phyloP scores from a whole-genome alignment of 2,113 vertebrate species.

The Neodontobutis hainanensis region DNA sequence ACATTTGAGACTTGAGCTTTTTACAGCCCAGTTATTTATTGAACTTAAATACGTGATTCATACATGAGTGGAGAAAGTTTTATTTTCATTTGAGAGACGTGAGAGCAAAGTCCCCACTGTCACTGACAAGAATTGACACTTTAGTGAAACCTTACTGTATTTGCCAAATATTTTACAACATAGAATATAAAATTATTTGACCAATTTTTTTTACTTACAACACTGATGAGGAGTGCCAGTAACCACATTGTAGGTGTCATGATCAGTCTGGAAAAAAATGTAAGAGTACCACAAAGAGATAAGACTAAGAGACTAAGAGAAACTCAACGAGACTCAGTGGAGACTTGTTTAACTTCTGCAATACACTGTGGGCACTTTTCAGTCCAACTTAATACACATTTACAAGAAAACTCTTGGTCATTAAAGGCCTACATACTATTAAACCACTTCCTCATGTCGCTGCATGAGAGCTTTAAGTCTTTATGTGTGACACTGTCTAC shows the following conservation, averaged over 20 bases:
- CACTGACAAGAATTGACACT: neutral
- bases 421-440: constrained; percentile 19
- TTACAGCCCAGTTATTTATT: constrained; percentile 70
- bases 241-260: constrained; percentile 71
- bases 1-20: constrained; percentile 12
- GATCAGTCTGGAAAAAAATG: constrained; percentile 49
- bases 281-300: constrained; percentile 18
- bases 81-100: neutral
- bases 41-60: constrained; percentile 43
- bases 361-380: neutral
- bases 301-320: constrained; percentile 16
- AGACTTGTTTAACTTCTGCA: neutral
- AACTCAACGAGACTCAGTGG: neutral
- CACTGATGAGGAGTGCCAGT: constrained; percentile 68
- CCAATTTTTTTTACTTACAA: constrained; percentile 67
- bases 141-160: constrained; percentile 9
- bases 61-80: constrained; percentile 1
- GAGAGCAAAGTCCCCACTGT: constrained; percentile 59
- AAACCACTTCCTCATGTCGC: constrained; percentile 5
- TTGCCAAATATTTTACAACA: neutral
- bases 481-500: constrained; percentile 27
- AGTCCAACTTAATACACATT: constrained; percentile 31
- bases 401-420: constrained; percentile 9
- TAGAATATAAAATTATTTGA: neutral
- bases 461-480: constrained; percentile 10